These are phyloP conservation scores for Xylota sylvarum DNA, from an alignment of 2,888 invertebrate species.

Conservation along the genomic window DNA sequence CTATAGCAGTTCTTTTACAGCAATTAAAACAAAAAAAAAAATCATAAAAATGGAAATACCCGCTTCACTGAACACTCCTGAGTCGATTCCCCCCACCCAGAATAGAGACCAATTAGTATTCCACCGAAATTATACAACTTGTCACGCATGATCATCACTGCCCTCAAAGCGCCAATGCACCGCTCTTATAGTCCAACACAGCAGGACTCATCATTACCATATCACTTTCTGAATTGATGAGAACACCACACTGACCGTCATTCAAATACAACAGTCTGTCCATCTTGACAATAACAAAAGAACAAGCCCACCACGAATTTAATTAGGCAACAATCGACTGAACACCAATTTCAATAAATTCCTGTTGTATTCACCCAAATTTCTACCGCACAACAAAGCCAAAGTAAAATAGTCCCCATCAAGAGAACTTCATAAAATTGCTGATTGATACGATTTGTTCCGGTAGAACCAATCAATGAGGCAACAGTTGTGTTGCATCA, in stretches of 20 bases:
- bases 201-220: conserved; percentile 73
- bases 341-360: conserved; percentile 67
- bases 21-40: conserved; percentile 36
- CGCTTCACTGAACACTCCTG: conserved; percentile 30
- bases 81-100: conserved; percentile 39
- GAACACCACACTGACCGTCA: conserved; percentile 66
- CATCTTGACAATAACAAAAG: conserved; percentile 32
- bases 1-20: conserved; percentile 22
- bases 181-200: conserved; percentile 50
- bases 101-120: conserved; percentile 69
- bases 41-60: conserved; percentile 38
- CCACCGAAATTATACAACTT: conserved; percentile 70
- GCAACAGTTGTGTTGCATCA: conserved; percentile 44
- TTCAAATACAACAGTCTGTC: conserved; percentile 45
- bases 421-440: conserved; percentile 60
- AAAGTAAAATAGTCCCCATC: conserved; percentile 22
- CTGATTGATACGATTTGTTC: conserved; percentile 76
- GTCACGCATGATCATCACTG: conserved; percentile 71
- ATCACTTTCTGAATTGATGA: conserved; percentile 61
- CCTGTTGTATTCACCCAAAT: conserved; percentile 44
- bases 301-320: conserved; percentile 75
- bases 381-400: conserved; percentile 55
- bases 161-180: conserved; percentile 65
- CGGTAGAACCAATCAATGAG: conserved; percentile 67
- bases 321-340: conserved; percentile 70